phyloP scores from a whole-genome alignment of 2,797 vertebrate species.

The Acanthis flammea region DNA sequence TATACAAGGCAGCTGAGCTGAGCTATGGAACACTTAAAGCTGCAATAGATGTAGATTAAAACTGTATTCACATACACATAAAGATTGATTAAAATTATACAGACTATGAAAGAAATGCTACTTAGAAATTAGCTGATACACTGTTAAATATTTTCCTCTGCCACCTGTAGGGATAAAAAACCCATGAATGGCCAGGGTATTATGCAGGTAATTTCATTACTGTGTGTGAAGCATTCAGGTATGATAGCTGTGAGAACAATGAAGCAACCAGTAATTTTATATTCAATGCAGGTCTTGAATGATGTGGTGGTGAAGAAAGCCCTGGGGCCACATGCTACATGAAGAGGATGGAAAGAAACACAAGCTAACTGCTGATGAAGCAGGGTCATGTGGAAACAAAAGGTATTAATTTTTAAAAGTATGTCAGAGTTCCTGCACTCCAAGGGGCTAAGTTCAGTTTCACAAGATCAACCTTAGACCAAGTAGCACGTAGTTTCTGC shows the following conservation, averaged over 20 bases:
- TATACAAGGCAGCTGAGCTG: background rate
- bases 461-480: background rate
- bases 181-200: background rate
- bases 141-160: background rate
- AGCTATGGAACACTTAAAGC: background rate
- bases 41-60: background rate
- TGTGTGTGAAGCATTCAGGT: background rate
- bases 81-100: background rate
- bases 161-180: background rate
- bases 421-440: background rate
- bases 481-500: background rate
- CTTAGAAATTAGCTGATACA: background rate
- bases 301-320: background rate
- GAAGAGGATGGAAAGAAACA: background rate
- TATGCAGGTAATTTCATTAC: background rate
- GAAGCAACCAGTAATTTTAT: background rate
- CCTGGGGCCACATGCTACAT: background rate
- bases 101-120: background rate
- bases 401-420: background rate
- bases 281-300: conserved; percentile 8
- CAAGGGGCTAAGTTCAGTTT: background rate
- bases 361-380: background rate
- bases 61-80: background rate
- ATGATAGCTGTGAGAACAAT: background rate
- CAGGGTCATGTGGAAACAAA: background rate